Evolutionary conservation across 2,113 vertebrate species (phyloP).

Genomic region (Pygoscelis antarcticus): DNA sequence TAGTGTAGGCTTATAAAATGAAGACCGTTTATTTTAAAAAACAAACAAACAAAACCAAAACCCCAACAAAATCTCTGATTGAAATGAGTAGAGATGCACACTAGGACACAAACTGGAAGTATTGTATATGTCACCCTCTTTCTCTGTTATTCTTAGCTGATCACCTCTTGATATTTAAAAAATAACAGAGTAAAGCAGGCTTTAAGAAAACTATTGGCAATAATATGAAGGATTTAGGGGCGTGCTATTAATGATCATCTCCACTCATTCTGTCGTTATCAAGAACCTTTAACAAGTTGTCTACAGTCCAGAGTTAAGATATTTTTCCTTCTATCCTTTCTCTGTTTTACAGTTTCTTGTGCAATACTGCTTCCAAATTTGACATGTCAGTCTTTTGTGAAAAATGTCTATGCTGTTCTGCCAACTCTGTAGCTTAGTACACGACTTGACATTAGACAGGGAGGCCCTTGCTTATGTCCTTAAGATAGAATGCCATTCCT

Average conservation of each 20-base stretch:
- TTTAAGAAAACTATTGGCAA: background rate
- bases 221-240: background rate
- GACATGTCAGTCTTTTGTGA: background rate
- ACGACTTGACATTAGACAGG: background rate
- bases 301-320: background rate
- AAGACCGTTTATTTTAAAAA: background rate
- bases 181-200: background rate
- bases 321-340: background rate
- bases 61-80: background rate
- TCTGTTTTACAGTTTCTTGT: background rate
- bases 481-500: background rate
- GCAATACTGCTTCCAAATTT: background rate
- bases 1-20: background rate
- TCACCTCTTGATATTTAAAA: background rate
- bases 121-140: background rate
- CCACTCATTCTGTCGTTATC: background rate
- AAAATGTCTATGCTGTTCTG: background rate
- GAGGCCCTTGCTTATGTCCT: too few species aligned
- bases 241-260: background rate
- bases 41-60: background rate
- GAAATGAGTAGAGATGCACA: background rate
- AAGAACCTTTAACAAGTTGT: background rate
- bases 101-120: background rate
- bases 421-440: background rate
- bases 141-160: background rate